Percentiles rank a stretch among this genome's conserved stretches.
phyloP scores from a whole-genome alignment of 1,140 invertebrate genomes.

The fruit fly (Drosophila melanogaster) region Release_6_plus_ISO1_MT NT_033777.3:27714001-27714500 shows the following conservation, averaged over 20 bases:
- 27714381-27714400: no score
- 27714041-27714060: constrained; percentile 34
- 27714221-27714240: constrained; percentile 80
- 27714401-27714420: no score
- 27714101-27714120: constrained; percentile 78
- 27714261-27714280: constrained; percentile 73
- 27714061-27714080: constrained; percentile 69
- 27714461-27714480: no score
- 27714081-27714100: constrained; percentile 57
- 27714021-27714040: constrained; percentile 52
- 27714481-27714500: not conserved
- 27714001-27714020: constrained; percentile 78
- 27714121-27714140: constrained; percentile 75
- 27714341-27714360: not conserved
- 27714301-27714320: not conserved
- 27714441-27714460: no score
- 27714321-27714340: not conserved
- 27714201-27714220: constrained; percentile 84
- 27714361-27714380: not conserved
- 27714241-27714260: constrained; percentile 80
- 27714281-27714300: constrained; percentile 36
- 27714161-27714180: constrained; percentile 74
- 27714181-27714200: constrained; percentile 83
- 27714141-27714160: constrained; percentile 71
- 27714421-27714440: no score